Conservation (phyloP, 2,888 invertebrate species). For the Campoplex capitator region DNA sequence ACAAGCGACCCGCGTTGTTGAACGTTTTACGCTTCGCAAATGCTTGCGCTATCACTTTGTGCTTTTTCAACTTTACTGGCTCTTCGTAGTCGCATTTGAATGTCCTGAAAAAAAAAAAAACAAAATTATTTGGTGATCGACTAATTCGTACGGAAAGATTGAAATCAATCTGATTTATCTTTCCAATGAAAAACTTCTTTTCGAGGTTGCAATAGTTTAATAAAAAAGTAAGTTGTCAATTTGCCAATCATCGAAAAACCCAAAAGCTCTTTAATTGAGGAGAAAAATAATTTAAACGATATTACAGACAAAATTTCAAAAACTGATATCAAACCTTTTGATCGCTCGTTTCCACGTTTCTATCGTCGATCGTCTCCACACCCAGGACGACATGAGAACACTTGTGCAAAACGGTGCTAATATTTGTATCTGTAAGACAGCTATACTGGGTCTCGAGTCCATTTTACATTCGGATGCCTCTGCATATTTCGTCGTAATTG, state of each 20-base stretch:
- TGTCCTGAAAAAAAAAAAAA: constrained; percentile 85
- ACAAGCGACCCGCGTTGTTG: constrained; percentile 93
- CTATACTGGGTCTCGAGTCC: constrained; percentile 91
- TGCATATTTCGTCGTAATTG: constrained; percentile 81
- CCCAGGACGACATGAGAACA: constrained; percentile 96
- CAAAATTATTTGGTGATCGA: neutral
- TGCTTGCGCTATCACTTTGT: constrained; percentile 96
- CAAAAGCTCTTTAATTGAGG: no score
- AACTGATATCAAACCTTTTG: constrained; percentile 87
- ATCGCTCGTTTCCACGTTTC: constrained; percentile 95
- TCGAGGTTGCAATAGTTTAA: neutral
- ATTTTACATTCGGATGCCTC: constrained; percentile 87
- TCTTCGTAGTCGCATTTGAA: constrained; percentile 89
- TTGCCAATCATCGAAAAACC: no score
- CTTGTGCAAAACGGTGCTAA: constrained; percentile 94
- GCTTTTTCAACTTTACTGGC: constrained; percentile 92
- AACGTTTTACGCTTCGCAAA: constrained; percentile 95
- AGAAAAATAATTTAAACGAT: no score
- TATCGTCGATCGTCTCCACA: constrained; percentile 94
- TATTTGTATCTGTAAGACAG: constrained; percentile 92
- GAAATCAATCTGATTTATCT: neutral
- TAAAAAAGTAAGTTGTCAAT: neutral
- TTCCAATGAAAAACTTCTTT: neutral
- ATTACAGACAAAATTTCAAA: no score
- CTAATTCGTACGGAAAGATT: neutral